Base-by-base conservation (phyloP, 35 echinoderm and acorn worm species). In the Lytechinus pictus region DNA sequence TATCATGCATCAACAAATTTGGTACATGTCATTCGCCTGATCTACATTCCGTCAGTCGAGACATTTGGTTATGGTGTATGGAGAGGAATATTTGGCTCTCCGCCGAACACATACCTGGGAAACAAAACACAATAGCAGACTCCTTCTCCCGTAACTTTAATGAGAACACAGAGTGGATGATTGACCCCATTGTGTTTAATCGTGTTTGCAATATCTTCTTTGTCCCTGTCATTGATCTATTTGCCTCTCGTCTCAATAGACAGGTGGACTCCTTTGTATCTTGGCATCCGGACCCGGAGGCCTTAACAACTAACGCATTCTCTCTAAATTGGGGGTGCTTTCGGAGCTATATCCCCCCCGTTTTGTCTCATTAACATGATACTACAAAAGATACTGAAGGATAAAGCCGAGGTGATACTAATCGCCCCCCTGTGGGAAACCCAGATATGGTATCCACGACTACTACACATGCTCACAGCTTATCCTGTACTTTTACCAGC, bases 1-100 rank as follows among this genome's bases (percentile, higher is more conserved):
- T 97, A 27, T 57, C 97, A 16, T 95, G 94, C 54, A 87, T 97
- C 9, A 96, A 97, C 53, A 90, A 87, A 27, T 96, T 97, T 95
- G 96, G 97, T 52, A 95, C 94, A 21, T 95, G 57, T 19, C 95
- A 95, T 54, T 97, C 97, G 33, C 4, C 53, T 27, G 27, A 44
- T 44, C 92, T 87, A 24, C 91, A 95, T 96, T 21, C 33, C 52
- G 24, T 93, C 5, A 91, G 89, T 14, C 52, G 6, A 5, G 87
- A 90, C 6, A 53, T 95, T 24, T 95, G 95, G 95, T 16, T 55
- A 0, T 92, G 91, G 91, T 92, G 91, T 54, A 16, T 54, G n/a
- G 9, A 92, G 14, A 53, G 52, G 14, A 54, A 92, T 56, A 92
- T 92, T 9, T 92, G 91, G 91, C n/a, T 92, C 3, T 12, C 91